phyloP scores from a whole-genome alignment of 1,140 invertebrate genomes.

The Drosophila gunungcola region DNA sequence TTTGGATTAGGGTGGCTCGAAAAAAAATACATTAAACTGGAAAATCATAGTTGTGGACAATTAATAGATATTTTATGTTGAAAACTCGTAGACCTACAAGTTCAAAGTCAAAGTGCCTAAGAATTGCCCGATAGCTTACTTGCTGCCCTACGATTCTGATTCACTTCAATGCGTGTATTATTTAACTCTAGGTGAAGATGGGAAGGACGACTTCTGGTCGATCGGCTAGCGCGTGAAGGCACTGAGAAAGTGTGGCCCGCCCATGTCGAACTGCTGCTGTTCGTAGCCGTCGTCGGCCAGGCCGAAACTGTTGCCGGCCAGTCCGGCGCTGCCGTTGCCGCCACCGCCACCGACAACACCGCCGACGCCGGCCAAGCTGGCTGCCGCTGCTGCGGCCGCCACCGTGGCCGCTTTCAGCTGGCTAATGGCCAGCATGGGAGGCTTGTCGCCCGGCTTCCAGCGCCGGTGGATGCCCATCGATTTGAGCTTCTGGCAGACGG shows the following conservation, averaged over 20 bases:
- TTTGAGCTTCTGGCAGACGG: conserved; percentile 83
- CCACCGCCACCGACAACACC: conserved; percentile 1
- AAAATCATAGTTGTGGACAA: neutral
- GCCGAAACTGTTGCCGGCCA: conserved; percentile 15
- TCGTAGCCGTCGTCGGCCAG: conserved; percentile 68
- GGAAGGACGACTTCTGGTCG: conserved; percentile 3
- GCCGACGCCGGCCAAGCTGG: conserved; percentile 44
- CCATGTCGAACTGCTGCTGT: conserved; percentile 80
- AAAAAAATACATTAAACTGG: neutral
- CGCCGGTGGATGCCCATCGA: conserved; percentile 82
- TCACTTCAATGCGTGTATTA: neutral
- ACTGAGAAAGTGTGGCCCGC: conserved; percentile 82
- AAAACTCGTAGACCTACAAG: neutral
- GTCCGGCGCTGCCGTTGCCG: neutral
- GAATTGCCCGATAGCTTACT: neutral
- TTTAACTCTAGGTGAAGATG: neutral
- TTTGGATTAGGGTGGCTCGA: conserved; percentile 17
- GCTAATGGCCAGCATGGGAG: conserved; percentile 75
- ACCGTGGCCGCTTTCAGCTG: conserved; percentile 69
- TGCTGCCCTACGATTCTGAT: neutral
- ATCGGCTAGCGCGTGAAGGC: conserved; percentile 74
- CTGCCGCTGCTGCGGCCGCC: conserved; percentile 51
- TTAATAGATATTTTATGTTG: neutral
- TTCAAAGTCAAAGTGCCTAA: neutral
- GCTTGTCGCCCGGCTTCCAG: conserved; percentile 83